Evolutionary conservation across 2,113 vertebrate species (phyloP).

Genomic region (Naja naja): DNA sequence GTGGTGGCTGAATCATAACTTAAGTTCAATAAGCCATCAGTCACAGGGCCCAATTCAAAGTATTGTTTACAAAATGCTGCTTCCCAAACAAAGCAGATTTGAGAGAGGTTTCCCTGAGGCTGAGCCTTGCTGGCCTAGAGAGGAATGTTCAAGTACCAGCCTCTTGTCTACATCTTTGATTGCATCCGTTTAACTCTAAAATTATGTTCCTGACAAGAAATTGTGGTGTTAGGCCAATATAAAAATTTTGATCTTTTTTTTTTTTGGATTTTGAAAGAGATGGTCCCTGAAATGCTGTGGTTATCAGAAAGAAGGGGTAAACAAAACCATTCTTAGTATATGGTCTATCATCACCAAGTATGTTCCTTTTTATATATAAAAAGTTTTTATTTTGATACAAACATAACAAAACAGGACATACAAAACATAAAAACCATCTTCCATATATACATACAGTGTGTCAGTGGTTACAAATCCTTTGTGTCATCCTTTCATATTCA

Average conservation of each 20-base stretch:
- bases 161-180: constrained; percentile 41
- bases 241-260: constrained; percentile 3
- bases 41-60: constrained; percentile 64
- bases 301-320: neutral
- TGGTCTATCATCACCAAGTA: neutral
- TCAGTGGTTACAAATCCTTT: too few relatives aligned
- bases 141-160: constrained; percentile 32
- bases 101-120: constrained; percentile 41
- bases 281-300: neutral
- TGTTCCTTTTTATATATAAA: too few relatives aligned
- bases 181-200: constrained; percentile 50
- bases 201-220: constrained; percentile 40
- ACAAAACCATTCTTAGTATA: constrained; percentile 25
- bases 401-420: too few relatives aligned
- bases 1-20: constrained; percentile 68
- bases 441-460: too few relatives aligned
- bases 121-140: neutral
- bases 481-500: too few relatives aligned
- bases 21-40: constrained; percentile 72
- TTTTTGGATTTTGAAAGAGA: constrained; percentile 13
- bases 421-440: too few relatives aligned
- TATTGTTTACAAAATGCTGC: constrained; percentile 61
- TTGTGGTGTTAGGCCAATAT: constrained; percentile 21
- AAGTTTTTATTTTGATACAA: too few relatives aligned
- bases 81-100: constrained; percentile 66